Evolutionary conservation across 2,888 invertebrate species (phyloP), one percentile per base, ranked within the genome.

Genomic region (Smittia sp.): DNA sequence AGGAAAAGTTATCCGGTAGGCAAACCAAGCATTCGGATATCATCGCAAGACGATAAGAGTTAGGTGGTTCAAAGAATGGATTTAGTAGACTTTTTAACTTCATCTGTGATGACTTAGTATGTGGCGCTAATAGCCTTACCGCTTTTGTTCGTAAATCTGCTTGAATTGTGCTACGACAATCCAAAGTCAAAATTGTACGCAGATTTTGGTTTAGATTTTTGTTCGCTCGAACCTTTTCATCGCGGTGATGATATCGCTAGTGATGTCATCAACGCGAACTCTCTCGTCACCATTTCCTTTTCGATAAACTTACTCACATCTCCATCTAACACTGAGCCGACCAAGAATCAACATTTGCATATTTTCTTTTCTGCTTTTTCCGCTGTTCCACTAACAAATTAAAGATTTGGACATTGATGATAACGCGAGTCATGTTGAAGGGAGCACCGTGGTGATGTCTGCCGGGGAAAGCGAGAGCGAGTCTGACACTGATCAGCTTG

Each of bases 381-480:
- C 13, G 20, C 24, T 63, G 73, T 25, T 62, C 65, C 11, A 73
- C 63, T 72, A 72, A 72, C 62, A 20, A 18, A 18, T 11, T 20
- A 18, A 63, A 90, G 90, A 90, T 84, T 83, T 90, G 79, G 90
- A 90, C 81, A 90, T 89, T 78, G 87, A 89, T 78, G 74, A 75
- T 67, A 74, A 69, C 13, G 80, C 79, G 32, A 81, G 81, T 75
- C 77, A 81, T 32, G 81, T 81, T 75, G 81, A 83, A 68, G 85
- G 82, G n/a, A 85, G 85, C 77, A 83, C 80, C 2, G 32, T 20
- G 13, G 38, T 63, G 3, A 24, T 81, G 77, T 82, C 83, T 13
- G 82, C 81, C 3, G 75, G 78, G 65, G 82, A 82, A 13, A 84
- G 86, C 7, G 89, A 88, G 76, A 85, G 87, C 11, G 89, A 90